These are phyloP conservation scores for Phyllopteryx taeniolatus DNA, from an alignment of 2,113 vertebrate genomes.

Conservation along the genomic window DNA sequence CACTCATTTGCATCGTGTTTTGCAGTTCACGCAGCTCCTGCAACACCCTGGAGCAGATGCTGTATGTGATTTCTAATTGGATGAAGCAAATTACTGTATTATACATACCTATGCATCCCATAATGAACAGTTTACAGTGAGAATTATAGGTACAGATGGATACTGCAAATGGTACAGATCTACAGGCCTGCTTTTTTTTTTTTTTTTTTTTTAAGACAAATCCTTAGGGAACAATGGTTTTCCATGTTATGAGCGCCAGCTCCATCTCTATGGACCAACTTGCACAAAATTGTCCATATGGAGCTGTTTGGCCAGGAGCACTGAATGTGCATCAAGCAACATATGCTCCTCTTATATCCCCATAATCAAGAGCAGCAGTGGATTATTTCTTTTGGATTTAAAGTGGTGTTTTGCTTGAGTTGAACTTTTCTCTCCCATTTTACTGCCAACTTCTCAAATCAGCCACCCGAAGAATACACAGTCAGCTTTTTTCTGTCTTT, in stretches of 20 bases:
- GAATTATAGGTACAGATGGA: constrained; percentile 61
- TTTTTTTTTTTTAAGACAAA: no score
- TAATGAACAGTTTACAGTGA: constrained; percentile 63
- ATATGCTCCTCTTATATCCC: constrained; percentile 24
- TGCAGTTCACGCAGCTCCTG: constrained; percentile 53
- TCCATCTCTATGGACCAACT: constrained; percentile 41
- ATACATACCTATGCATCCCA: constrained; percentile 65
- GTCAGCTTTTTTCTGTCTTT: constrained; percentile 36
- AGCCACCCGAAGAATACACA: constrained; percentile 41
- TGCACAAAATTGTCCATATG: constrained; percentile 39
- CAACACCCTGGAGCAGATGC: constrained; percentile 69
- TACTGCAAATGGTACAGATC: constrained; percentile 44
- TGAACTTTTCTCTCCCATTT: constrained; percentile 37
- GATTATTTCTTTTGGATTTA: constrained; percentile 47
- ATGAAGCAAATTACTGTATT: constrained; percentile 62
- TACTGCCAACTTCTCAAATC: constrained; percentile 36
- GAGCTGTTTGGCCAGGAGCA: constrained; percentile 25
- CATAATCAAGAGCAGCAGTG: constrained; percentile 37
- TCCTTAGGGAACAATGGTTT: constrained; percentile 52
- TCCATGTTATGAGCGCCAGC: constrained; percentile 41
- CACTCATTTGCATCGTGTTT: constrained; percentile 53
- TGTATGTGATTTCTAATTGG: constrained; percentile 73
- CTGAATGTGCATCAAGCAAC: constrained; percentile 29
- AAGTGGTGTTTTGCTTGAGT: constrained; percentile 52
- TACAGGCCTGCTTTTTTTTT: constrained; percentile 12